Conservation (phyloP, 2,797 vertebrate species). For the Heliangelus exortis region DNA sequence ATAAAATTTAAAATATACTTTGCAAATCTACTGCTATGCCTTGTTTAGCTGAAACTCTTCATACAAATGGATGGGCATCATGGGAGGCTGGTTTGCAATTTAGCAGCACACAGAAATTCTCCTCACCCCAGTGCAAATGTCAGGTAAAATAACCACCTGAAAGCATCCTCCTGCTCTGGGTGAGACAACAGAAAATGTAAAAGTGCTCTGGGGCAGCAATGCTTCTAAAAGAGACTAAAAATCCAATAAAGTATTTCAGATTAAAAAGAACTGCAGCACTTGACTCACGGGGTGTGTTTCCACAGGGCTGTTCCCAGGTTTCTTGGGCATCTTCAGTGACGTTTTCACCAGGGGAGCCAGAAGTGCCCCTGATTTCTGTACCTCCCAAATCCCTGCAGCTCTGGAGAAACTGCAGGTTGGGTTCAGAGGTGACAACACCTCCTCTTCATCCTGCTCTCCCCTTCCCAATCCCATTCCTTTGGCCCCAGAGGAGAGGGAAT, state of each 20-base stretch:
- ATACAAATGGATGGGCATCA: not conserved
- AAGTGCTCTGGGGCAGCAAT: not conserved
- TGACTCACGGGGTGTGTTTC: not conserved
- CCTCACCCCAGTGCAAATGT: not conserved
- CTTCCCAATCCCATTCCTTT: not conserved
- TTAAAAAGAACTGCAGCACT: not conserved
- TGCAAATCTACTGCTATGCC: not conserved
- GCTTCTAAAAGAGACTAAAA: not conserved
- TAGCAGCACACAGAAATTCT: not conserved
- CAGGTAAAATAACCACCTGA: not conserved
- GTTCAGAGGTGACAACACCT: not conserved
- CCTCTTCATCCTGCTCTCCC: not conserved
- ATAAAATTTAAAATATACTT: not conserved
- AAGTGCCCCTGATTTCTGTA: not conserved
- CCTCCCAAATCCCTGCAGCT: not conserved
- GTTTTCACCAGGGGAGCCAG: not conserved
- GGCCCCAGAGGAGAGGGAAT: not conserved
- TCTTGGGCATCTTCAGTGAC: not conserved
- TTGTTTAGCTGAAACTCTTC: not conserved
- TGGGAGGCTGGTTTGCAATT: not conserved
- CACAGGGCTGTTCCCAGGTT: not conserved
- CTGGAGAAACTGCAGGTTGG: not conserved
- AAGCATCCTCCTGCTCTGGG: not conserved
- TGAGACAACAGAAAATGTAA: not conserved
- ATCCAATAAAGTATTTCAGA: not conserved